Evolutionary conservation across 2,113 vertebrate genomes (phyloP), one percentile per base, ranked within the genome.

Genomic region (Oreochromis aureus): DNA sequence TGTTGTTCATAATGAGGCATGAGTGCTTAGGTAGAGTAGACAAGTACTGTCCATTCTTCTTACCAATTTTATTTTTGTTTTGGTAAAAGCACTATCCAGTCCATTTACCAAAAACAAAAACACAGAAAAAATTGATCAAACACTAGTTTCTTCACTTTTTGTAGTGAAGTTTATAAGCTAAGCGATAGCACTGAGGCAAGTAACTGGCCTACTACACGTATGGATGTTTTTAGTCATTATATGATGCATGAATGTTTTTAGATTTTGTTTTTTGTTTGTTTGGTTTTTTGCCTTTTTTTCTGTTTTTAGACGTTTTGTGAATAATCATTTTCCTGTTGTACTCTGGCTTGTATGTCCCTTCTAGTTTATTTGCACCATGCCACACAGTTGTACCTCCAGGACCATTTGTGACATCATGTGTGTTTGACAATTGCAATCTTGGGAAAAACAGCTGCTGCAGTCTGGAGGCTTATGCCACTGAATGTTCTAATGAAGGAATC

Each of bases 381-480:
- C 96, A 96, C 9, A 0, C 12, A 0, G 2, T 94, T 13, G 89
- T 98, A 61, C 82, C 97, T 5, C 96, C 97, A 0, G n/a, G 63
- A 39, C 48, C 92, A 0, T 98, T 93, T 86, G 91, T 95, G 18
- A 36, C 92, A n/a, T 95, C 96, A 69, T 99, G 98, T 22, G 7
- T 53, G 16, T 92, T 87, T 5, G 97, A 98, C 58, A 81, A 80
- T 6, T 98, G 98, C 85, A 91, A 93, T 3, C 24, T 87, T 44
- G 13, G 1, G 0, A 22, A 92, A 7, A 1, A 3, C 5, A 87
- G 89, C 53, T 99, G 98, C 84, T 94, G 97, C 6, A 94, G 95
- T 81, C 90, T 99, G 85, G 96, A 98, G 94, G 95, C 97, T 0
- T 99, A 98, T 1, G 97, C 97, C 7, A 84, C 96, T 1, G 94